Conservation (phyloP, 2,113 vertebrate species). For the Macrotis lagotis region DNA sequence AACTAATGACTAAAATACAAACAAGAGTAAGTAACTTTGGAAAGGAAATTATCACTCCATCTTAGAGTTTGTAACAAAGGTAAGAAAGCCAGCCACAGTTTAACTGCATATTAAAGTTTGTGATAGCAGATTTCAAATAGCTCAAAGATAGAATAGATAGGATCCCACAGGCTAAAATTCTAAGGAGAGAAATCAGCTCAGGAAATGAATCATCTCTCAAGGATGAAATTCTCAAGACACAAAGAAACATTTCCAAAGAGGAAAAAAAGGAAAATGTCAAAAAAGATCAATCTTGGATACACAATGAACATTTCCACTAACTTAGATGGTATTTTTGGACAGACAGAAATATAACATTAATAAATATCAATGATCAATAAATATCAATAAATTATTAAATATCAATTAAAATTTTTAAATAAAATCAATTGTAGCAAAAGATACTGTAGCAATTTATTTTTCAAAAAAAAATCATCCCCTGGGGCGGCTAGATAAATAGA, state of each 20-base stretch:
- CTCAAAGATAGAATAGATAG: not conserved
- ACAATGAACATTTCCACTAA: not conserved
- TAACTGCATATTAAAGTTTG: not conserved
- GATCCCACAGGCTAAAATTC: not conserved
- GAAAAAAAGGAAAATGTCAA: not conserved
- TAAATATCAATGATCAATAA: not conserved
- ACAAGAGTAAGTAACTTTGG: not conserved
- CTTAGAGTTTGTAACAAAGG: not conserved
- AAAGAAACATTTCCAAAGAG: not conserved
- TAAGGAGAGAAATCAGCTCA: not conserved
- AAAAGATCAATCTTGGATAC: not conserved
- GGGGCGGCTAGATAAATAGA: no score
- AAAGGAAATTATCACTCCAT: not conserved
- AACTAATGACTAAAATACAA: not conserved
- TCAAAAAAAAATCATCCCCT: not conserved
- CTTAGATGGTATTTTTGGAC: not conserved
- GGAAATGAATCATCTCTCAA: no score
- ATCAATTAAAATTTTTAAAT: not conserved
- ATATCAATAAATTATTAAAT: not conserved
- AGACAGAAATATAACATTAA: not conserved
- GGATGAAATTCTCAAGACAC: not conserved
- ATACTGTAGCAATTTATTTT: not conserved
- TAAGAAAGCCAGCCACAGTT: not conserved
- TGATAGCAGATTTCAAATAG: not conserved
- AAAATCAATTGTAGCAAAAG: not conserved